A percentile compares a stretch with the other conserved stretches of the same genome.
phyloP scores from a whole-genome alignment of 2,888 invertebrate species.

The Andrena fulva region DNA sequence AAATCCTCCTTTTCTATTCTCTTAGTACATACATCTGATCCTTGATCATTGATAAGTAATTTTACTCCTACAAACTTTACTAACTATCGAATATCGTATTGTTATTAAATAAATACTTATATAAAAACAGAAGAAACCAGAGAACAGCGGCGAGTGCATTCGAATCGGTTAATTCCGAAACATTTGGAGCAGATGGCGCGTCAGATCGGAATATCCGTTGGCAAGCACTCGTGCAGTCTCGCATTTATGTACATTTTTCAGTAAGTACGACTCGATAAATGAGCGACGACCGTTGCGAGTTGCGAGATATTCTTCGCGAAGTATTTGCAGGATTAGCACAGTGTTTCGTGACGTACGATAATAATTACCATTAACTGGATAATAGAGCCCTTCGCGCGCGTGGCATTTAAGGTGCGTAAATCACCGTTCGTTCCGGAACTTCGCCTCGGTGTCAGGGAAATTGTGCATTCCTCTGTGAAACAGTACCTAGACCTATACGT shows the following conservation, averaged over 20 bases:
- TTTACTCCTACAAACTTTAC: too few species aligned
- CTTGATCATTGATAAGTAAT: too few species aligned
- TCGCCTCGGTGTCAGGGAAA: constrained; percentile 22
- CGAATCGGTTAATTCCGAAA: constrained; percentile 22
- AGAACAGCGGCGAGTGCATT: neutral
- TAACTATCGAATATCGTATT: too few species aligned
- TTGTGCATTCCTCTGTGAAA: constrained; percentile 13
- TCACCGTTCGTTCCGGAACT: constrained; percentile 26
- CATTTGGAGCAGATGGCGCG: constrained; percentile 42
- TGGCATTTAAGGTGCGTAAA: constrained; percentile 43
- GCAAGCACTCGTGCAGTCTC: constrained; percentile 30
- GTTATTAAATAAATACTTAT: neutral
- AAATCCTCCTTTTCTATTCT: too few species aligned
- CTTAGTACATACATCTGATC: too few species aligned
- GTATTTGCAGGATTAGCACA: constrained; percentile 6
- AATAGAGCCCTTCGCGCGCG: constrained; percentile 2
- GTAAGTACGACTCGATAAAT: constrained; percentile 36
- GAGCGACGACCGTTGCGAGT: constrained; percentile 1
- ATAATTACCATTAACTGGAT: constrained; percentile 26
- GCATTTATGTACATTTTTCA: constrained; percentile 43
- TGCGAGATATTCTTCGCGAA: constrained; percentile 22
- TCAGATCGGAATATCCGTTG: constrained; percentile 32
- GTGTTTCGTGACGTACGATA: constrained; percentile 21
- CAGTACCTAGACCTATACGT: neutral
- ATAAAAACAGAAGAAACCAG: neutral